phyloP scores from a whole-genome alignment of 2,797 vertebrate genomes.

The Phoebastria nigripes region DNA sequence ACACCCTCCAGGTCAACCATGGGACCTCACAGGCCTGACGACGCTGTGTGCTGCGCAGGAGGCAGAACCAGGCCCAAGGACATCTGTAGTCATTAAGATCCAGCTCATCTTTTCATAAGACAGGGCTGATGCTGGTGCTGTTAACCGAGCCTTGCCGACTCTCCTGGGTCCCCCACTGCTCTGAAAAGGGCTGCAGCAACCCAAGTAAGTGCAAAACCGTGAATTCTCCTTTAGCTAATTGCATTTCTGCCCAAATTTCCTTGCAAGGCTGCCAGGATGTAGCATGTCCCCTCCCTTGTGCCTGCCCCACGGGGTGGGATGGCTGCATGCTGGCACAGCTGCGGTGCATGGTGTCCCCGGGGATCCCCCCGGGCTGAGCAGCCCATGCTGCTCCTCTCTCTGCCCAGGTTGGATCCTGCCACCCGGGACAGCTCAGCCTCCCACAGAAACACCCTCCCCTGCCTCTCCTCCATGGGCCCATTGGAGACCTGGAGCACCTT shows the following conservation, averaged over 20 bases:
- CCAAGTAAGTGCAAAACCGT: background rate
- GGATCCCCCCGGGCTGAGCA: background rate
- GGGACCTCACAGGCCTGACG: background rate
- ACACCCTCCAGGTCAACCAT: background rate
- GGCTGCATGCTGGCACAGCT: background rate
- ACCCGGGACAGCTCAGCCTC: background rate
- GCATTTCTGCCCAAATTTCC: background rate
- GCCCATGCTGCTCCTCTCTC: background rate
- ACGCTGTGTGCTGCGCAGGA: background rate
- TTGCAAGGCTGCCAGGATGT: background rate
- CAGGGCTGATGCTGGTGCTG: background rate
- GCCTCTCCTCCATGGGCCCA: background rate
- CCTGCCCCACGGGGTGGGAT: background rate
- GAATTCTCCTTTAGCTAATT: background rate
- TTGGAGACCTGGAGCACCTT: background rate
- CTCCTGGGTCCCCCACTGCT: background rate
- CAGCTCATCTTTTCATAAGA: background rate
- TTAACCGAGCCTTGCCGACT: background rate
- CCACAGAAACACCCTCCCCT: background rate
- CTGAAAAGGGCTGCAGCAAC: background rate
- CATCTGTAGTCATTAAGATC: background rate
- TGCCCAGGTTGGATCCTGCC: background rate
- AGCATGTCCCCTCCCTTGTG: background rate
- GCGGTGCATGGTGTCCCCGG: background rate
- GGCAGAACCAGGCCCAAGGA: background rate